These are phyloP conservation scores for Drosophila longiperda DNA, from an alignment of 2,888 invertebrate genomes.

Conservation along the genomic window DNA sequence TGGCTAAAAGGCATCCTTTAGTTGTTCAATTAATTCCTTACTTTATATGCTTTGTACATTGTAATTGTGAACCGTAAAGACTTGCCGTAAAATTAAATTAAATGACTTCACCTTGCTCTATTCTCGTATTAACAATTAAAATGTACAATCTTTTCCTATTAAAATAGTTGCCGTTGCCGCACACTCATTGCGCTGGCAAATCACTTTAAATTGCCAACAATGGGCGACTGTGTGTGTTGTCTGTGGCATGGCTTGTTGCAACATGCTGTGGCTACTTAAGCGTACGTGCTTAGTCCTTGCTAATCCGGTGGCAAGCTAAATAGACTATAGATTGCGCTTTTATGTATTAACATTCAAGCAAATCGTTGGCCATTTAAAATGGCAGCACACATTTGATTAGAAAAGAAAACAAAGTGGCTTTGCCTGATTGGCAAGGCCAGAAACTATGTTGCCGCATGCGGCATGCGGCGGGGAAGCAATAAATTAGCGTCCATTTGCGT, in stretches of 20 bases:
- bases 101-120: background rate
- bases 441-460: background rate
- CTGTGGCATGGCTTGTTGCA: constrained; percentile 20
- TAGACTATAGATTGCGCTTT: constrained; percentile 75
- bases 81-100: background rate
- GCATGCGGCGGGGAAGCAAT: constrained; percentile 33
- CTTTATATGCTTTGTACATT: background rate
- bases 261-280: constrained; percentile 52
- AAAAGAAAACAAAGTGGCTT: constrained; percentile 47
- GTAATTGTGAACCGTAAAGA: background rate
- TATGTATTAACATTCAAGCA: constrained; percentile 72
- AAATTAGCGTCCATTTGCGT: constrained; percentile 73
- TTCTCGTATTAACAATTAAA: background rate
- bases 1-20: background rate
- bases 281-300: constrained; percentile 32
- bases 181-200: constrained; percentile 3
- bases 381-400: constrained; percentile 54
- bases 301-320: constrained; percentile 49
- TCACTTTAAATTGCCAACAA: constrained; percentile 36
- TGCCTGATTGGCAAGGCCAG: constrained; percentile 48
- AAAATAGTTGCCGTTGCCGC: background rate
- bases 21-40: background rate
- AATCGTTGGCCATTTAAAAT: constrained; percentile 73
- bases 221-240: background rate
- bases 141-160: background rate